phyloP scores from a whole-genome alignment of 2,797 vertebrate species.

The Girardinus metallicus region DNA sequence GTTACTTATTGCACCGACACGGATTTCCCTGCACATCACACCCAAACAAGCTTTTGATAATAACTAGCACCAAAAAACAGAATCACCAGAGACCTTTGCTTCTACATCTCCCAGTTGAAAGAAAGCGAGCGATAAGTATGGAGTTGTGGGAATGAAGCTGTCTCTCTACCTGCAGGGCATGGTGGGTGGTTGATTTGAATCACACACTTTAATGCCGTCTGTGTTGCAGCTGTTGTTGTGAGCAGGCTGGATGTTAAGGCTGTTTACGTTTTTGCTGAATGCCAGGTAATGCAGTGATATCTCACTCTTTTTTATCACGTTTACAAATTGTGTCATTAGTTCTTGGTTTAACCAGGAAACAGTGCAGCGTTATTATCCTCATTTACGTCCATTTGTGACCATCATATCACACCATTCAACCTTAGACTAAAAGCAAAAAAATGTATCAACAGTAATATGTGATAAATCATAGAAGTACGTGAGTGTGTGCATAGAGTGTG shows the following conservation, averaged over 20 bases:
- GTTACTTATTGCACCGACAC: background rate
- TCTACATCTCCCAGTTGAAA: background rate
- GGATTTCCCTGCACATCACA: background rate
- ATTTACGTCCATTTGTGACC: constrained; percentile 27
- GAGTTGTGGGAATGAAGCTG: constrained; percentile 29
- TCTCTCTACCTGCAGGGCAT: constrained; percentile 23
- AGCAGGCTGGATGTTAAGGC: constrained; percentile 1
- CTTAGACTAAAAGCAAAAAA: constrained; percentile 10
- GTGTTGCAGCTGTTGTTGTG: constrained; percentile 28
- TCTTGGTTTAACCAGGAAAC: constrained; percentile 28
- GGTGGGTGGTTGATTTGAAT: constrained; percentile 53
- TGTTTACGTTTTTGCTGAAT: constrained; percentile 19
- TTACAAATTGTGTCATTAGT: constrained; percentile 13
- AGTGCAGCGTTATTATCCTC: constrained; percentile 19
- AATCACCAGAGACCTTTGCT: background rate
- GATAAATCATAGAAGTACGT: constrained; percentile 20
- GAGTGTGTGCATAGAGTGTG: constrained; percentile 10
- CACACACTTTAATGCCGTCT: constrained; percentile 20
- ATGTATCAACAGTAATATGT: constrained; percentile 23
- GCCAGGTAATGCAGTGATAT: constrained; percentile 20
- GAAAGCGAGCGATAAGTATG: background rate
- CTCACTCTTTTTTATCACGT: constrained; percentile 13
- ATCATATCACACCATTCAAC: constrained; percentile 35
- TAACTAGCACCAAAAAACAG: background rate
- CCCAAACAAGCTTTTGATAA: constrained; percentile 9